Percentiles rank a stretch among this genome's conserved stretches.
These are phyloP conservation scores for Philereme transversata DNA, from an alignment of 2,888 invertebrate species.

Conservation along the genomic window DNA sequence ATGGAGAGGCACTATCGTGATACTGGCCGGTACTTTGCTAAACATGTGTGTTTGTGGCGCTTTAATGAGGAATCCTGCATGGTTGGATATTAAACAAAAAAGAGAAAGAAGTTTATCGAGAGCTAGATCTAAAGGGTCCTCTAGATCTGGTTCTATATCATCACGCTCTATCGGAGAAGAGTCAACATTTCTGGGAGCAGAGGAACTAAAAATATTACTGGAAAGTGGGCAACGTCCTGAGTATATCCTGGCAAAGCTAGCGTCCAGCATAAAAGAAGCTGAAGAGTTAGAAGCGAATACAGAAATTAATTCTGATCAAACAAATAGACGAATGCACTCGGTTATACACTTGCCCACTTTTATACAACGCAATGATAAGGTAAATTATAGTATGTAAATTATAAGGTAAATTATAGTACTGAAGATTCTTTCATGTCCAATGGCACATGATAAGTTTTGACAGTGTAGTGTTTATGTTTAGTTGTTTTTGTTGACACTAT, in stretches of 20 bases:
- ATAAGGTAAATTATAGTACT: constrained; percentile 76
- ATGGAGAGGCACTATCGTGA: constrained; percentile 91
- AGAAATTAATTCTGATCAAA: constrained; percentile 72
- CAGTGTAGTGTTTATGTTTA: too few relatives aligned
- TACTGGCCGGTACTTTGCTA: constrained; percentile 91
- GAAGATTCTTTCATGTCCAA: too few relatives aligned
- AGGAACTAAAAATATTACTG: constrained; percentile 86
- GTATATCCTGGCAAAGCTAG: constrained; percentile 85
- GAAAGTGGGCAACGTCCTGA: constrained; percentile 88
- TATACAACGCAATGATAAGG: constrained; percentile 88
- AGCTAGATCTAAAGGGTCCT: constrained; percentile 65
- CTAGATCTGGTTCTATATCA: constrained; percentile 79
- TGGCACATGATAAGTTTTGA: too few relatives aligned
- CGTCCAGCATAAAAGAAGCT: constrained; percentile 81
- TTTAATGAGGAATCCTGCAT: constrained; percentile 94
- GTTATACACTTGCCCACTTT: constrained; percentile 91
- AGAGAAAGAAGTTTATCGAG: constrained; percentile 74
- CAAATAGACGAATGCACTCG: constrained; percentile 81
- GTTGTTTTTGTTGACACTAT: too few relatives aligned
- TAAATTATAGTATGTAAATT: constrained; percentile 71
- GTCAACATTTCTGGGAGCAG: constrained; percentile 82
- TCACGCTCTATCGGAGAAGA: constrained; percentile 77
- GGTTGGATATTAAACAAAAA: constrained; percentile 87
- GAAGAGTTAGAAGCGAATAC: constrained; percentile 71
- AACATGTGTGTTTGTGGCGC: constrained; percentile 94